A percentile compares a stretch with the other conserved stretches of the same genome.
Evolutionary conservation across 2,888 invertebrate species (phyloP).

Genomic region (Ormyrus rosae): DNA sequence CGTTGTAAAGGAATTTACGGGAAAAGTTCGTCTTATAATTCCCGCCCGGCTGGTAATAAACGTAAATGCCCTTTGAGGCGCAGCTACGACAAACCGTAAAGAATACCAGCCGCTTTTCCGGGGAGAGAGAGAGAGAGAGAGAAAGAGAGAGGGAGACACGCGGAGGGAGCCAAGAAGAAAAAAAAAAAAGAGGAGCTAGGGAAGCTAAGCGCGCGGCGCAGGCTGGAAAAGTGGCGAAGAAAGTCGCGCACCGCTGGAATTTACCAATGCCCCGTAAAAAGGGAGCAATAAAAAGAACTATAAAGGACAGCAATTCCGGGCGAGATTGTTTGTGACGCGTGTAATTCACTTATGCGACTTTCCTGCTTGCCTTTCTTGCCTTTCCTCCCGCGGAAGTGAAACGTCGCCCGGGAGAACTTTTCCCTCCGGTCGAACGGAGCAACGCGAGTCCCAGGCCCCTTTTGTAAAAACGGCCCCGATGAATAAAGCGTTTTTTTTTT

Average conservation of each 20-base stretch:
- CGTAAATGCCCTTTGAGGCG: conserved; percentile 54
- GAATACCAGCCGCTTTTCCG: conserved; percentile 31
- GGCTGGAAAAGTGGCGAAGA: conserved; percentile 29
- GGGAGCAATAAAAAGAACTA: conserved; percentile 59
- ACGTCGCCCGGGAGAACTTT: conserved; percentile 1
- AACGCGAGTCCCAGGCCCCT: background rate
- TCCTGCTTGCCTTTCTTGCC: background rate
- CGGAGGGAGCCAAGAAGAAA: conserved; percentile 18
- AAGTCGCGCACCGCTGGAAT: conserved; percentile 56
- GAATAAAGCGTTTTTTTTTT: no score
- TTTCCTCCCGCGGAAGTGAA: background rate
- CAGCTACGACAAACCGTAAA: conserved; percentile 55
- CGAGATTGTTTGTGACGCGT: conserved; percentile 58
- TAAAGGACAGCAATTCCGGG: conserved; percentile 59
- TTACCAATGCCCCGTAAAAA: conserved; percentile 60
- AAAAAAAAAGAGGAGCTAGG: conserved; percentile 13
- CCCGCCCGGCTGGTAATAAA: conserved; percentile 56
- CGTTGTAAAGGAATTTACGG: conserved; percentile 52
- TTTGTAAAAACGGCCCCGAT: background rate
- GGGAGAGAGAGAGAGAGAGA: conserved; percentile 40
- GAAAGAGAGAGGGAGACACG: conserved; percentile 16
- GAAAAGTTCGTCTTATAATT: conserved; percentile 58
- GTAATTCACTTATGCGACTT: conserved; percentile 60
- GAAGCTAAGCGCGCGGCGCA: background rate
- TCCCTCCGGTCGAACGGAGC: background rate